Percentiles rank a stretch among this genome's conserved stretches.
phyloP scores from a whole-genome alignment of 2,888 invertebrate species.

The Caenorhabditis wallacei region DNA sequence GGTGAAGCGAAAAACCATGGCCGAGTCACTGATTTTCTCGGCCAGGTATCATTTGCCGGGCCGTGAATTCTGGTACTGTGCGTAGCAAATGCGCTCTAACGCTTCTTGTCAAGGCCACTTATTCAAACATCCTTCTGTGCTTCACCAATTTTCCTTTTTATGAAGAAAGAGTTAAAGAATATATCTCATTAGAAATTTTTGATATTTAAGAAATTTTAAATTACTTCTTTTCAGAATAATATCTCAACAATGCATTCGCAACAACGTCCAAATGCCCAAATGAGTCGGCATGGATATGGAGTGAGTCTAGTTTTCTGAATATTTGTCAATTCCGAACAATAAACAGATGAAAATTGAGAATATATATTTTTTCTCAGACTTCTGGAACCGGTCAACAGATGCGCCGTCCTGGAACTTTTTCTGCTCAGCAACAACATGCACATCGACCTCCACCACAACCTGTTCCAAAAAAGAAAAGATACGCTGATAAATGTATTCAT shows the following conservation, averaged over 20 bases:
- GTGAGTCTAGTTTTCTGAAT: not conserved
- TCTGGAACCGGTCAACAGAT: constrained; percentile 22
- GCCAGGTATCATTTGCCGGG: too few species aligned
- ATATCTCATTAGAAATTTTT: too few species aligned
- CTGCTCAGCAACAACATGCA: constrained; percentile 55
- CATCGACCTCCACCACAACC: constrained; percentile 25
- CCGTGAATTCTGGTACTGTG: too few species aligned
- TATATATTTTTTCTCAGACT: constrained; percentile 1
- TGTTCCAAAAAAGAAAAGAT: constrained; percentile 74
- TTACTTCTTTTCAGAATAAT: not conserved
- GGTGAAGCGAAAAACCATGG: too few species aligned
- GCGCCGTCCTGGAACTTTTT: constrained; percentile 48
- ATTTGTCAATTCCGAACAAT: too few species aligned
- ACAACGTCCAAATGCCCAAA: constrained; percentile 28
- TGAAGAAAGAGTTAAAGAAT: too few species aligned
- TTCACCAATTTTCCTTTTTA: not conserved
- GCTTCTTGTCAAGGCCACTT: not conserved
- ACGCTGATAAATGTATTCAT: constrained; percentile 80
- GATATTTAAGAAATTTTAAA: too few species aligned
- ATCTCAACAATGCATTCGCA: constrained; percentile 26
- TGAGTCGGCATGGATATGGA: constrained; percentile 14
- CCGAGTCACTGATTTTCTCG: too few species aligned
- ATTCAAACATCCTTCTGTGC: not conserved
- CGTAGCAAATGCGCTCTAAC: constrained; percentile 29
- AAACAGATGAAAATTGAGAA: not conserved